A percentile compares a stretch with the other conserved stretches of the same genome.
phyloP scores from a whole-genome alignment of 2,113 vertebrate species.

The Prinia subflava region DNA sequence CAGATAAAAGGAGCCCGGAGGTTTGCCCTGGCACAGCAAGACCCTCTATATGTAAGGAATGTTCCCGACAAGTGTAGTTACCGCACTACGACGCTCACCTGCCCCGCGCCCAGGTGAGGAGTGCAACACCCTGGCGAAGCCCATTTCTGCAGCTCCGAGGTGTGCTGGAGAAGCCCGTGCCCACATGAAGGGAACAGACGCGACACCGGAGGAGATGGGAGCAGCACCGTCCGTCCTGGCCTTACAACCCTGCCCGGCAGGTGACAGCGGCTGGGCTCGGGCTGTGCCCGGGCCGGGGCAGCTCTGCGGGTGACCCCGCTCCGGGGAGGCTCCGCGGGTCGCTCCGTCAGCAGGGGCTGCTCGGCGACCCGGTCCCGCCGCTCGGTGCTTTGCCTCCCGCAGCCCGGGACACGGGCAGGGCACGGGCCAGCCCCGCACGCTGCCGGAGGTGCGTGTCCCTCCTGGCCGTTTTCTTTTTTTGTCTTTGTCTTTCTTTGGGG shows the following conservation, averaged over 20 bases:
- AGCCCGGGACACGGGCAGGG: too few species aligned
- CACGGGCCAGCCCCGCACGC: background rate
- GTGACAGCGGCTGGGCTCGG: background rate
- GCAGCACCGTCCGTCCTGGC: background rate
- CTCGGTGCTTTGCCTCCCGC: background rate
- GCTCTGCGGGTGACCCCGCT: background rate
- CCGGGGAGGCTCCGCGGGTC: fast-evolving
- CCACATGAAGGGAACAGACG: fast-evolving
- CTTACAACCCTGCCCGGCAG: fast-evolving
- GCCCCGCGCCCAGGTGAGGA: background rate
- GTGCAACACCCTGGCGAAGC: fast-evolving
- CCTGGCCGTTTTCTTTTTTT: background rate
- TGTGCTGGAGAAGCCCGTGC: fast-evolving
- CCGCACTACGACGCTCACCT: fast-evolving
- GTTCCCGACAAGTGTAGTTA: fast-evolving
- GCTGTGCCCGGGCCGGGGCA: background rate
- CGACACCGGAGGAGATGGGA: background rate
- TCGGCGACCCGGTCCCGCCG: background rate
- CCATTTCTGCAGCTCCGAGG: fast-evolving
- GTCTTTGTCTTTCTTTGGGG: too few species aligned
- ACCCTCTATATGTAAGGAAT: fast-evolving
- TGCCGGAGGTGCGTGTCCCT: fast-evolving
- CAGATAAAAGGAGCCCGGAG: background rate
- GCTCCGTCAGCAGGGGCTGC: fast-evolving
- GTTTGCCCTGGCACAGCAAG: fast-evolving